Conservation (phyloP, 2,797 vertebrate genomes). For the Iguana delicatissima region DNA sequence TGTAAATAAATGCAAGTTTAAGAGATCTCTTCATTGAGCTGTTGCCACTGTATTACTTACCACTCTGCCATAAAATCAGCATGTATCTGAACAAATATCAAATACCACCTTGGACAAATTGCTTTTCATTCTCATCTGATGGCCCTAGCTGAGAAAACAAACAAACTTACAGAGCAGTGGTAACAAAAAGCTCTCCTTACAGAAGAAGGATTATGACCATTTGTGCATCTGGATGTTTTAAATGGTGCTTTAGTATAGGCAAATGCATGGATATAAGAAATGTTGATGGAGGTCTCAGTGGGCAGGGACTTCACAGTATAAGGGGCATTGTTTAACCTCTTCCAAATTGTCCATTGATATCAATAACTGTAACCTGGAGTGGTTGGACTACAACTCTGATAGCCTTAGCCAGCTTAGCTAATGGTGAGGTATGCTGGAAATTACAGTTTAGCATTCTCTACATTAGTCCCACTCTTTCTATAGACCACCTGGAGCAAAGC, state of each 20-base stretch:
- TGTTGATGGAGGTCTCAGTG: neutral
- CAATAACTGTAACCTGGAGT: neutral
- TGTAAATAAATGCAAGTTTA: conserved; percentile 73
- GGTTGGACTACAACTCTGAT: neutral
- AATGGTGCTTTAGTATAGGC: neutral
- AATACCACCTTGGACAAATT: conserved; percentile 58
- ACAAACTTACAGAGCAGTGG: neutral
- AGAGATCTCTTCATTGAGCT: conserved; percentile 58
- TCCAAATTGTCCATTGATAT: neutral
- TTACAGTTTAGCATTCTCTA: no score
- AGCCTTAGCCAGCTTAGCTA: neutral
- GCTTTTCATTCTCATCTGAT: conserved; percentile 54
- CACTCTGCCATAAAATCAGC: conserved; percentile 68
- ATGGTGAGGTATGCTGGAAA: no score
- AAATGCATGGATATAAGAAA: neutral
- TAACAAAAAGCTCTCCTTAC: neutral
- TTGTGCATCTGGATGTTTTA: neutral
- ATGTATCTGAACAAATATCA: conserved; percentile 59
- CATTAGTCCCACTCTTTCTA: no score
- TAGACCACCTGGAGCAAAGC: no score
- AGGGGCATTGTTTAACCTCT: conserved; percentile 6
- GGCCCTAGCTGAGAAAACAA: conserved; percentile 39
- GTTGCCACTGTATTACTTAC: conserved; percentile 55
- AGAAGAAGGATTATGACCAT: neutral
- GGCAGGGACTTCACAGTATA: conserved; percentile 5